Evolutionary conservation across 2,113 vertebrate genomes (phyloP), one percentile per base, ranked within the genome.

Genomic region (Boulengeromyrus knoepffleri): DNA sequence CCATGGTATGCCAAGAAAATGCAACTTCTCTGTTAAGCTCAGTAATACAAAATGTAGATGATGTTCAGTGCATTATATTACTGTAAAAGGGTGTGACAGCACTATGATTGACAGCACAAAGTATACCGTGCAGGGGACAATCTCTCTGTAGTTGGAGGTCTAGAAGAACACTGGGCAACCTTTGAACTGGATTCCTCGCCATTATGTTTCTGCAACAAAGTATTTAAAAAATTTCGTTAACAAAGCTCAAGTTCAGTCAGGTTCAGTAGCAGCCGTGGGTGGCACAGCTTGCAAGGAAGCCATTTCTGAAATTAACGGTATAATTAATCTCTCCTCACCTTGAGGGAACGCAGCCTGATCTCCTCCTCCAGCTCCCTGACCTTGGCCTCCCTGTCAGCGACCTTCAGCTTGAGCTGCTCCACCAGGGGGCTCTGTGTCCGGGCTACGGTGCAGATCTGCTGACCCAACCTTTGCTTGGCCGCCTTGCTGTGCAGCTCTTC

Each of bases 311-410:
- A 42, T 80, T 1, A 80, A 42, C 5, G 17, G 36, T 80, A 42
- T 80, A 39, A 80, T 80, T 70, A 42, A 80, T 80, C 36, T 45
- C 10, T 90, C 27, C 89, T 93, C 92, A 98, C 98, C 97, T 93
- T 94, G 10, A 89, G 13, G 0, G 92, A 90, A 5, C 97, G 94
- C 1, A 95, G 94, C 88, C 88, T 93, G 0, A 96, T 93, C 92
- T 96, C 91, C 86, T 92, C 7, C 91, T 98, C 96, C 58, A 99
- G 94, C 47, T 95, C 94, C 90, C 92, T 95, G 90, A 98, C 95
- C 83, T 91, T 96, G 49, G 93, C 95, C 84, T 98, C 97, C 89
- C 94, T 94, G 80, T 98, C 96, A 0, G 93, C 92, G 80, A 97
- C 93, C 92, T 94, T 49, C 83, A 93, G 91, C 88, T 90, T 95